Evolutionary conservation across 1,140 invertebrate genomes (phyloP).

Genomic region (Sipha flava): DNA sequence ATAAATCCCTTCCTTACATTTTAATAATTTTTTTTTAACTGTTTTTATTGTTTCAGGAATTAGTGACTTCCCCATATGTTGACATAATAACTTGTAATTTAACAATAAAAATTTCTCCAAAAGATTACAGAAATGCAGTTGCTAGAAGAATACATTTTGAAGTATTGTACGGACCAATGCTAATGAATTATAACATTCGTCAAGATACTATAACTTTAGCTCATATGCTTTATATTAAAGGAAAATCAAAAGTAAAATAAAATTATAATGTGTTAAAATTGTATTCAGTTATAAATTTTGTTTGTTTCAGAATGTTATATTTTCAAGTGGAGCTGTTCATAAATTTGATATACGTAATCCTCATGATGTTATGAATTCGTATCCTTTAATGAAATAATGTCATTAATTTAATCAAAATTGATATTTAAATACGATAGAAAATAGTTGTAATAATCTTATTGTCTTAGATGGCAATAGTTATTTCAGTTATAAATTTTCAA

Average conservation of each 20-base stretch:
- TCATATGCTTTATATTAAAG: slow-evolving; percentile 4
- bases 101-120: not conserved
- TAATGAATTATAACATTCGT: not conserved
- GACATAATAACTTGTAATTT: not conserved
- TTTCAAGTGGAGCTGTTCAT: not conserved
- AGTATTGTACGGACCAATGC: not conserved
- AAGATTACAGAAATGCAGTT: not conserved
- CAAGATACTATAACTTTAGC: slow-evolving; percentile 7
- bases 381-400: not conserved
- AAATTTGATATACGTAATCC: not conserved
- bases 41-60: not conserved
- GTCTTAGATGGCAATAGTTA: too few relatives aligned
- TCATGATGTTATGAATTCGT: slow-evolving; percentile 16
- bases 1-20: not conserved
- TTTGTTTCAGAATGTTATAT: not conserved
- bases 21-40: not conserved
- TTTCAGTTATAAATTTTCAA: not conserved
- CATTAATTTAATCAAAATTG: not conserved
- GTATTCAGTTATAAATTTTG: not conserved
- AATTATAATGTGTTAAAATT: not conserved
- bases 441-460: too few relatives aligned
- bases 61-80: not conserved
- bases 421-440: too few relatives aligned
- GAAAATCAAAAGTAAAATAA: slow-evolving; percentile 18
- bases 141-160: not conserved